Evolutionary conservation across 2,888 invertebrate genomes (phyloP).

Genomic region (Acleris literana): DNA sequence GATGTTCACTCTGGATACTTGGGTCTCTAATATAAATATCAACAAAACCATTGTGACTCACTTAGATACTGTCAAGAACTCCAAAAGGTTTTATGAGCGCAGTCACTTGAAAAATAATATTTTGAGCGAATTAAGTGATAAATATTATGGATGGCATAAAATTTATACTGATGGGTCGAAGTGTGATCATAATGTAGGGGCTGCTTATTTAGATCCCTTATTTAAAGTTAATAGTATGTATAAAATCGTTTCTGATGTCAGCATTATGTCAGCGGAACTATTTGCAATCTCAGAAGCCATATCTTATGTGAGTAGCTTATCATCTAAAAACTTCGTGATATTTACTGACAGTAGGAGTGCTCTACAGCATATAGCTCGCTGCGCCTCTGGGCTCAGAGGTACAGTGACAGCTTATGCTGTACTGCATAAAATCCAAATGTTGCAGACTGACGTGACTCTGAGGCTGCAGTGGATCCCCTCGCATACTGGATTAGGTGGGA

Average conservation of each 20-base stretch:
- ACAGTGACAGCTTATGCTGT: too few relatives aligned
- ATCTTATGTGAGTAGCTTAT: too few relatives aligned
- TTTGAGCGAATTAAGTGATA: too few relatives aligned
- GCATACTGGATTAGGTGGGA: slow-evolving; percentile 13
- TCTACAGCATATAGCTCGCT: neutral
- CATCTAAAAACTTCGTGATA: too few relatives aligned
- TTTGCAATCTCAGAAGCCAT: slow-evolving; percentile 35
- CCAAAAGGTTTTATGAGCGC: too few relatives aligned
- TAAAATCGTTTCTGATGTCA: slow-evolving; percentile 15
- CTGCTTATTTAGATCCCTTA: neutral
- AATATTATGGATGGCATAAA: neutral
- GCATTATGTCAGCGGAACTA: slow-evolving; percentile 37
- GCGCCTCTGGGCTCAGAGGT: too few relatives aligned
- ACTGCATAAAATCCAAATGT: slow-evolving; percentile 5
- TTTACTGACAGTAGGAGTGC: slow-evolving; percentile 14
- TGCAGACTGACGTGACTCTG: neutral
- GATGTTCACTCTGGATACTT: neutral
- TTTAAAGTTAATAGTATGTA: neutral
- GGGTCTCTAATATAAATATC: too few relatives aligned
- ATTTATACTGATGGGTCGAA: neutral
- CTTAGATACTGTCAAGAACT: too few relatives aligned
- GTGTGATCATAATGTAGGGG: neutral
- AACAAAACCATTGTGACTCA: too few relatives aligned
- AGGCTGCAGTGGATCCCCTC: slow-evolving; percentile 32
- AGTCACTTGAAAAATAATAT: too few relatives aligned